These are phyloP conservation scores for Anas bahamensis DNA, from an alignment of 2,797 vertebrate species.

Conservation along the genomic window DNA sequence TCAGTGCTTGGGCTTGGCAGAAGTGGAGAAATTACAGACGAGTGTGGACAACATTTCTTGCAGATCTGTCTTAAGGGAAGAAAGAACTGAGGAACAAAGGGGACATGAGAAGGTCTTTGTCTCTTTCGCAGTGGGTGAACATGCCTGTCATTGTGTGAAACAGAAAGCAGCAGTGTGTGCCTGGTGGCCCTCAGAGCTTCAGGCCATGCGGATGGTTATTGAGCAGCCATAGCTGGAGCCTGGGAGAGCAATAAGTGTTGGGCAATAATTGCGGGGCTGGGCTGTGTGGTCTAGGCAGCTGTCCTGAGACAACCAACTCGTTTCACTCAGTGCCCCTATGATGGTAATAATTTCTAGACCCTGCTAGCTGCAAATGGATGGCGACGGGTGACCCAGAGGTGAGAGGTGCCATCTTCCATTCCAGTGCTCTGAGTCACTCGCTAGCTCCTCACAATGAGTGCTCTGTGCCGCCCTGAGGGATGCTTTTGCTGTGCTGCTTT, in stretches of 20 bases:
- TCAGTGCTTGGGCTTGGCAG: neutral
- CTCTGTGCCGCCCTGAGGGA: neutral
- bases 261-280: neutral
- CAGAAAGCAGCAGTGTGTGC: conserved; percentile 59
- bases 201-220: conserved; percentile 1
- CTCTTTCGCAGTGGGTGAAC: conserved; percentile 38
- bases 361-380: conserved; percentile 32
- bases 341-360: conserved; percentile 5
- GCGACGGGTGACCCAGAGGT: conserved; percentile 12
- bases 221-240: neutral
- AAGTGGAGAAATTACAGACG: conserved; percentile 5
- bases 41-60: conserved; percentile 22
- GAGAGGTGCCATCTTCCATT: conserved; percentile 42
- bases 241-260: neutral
- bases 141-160: conserved; percentile 29
- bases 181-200: conserved; percentile 53
- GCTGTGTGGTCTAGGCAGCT: conserved; percentile 25
- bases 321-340: neutral
- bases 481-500: neutral
- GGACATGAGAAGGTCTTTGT: conserved; percentile 51
- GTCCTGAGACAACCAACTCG: neutral
- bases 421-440: neutral
- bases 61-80: conserved; percentile 10
- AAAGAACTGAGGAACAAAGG: conserved; percentile 17
- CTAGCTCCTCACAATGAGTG: neutral